Conservation (phyloP, 2,113 vertebrate species). For the Grallaria varia region DNA sequence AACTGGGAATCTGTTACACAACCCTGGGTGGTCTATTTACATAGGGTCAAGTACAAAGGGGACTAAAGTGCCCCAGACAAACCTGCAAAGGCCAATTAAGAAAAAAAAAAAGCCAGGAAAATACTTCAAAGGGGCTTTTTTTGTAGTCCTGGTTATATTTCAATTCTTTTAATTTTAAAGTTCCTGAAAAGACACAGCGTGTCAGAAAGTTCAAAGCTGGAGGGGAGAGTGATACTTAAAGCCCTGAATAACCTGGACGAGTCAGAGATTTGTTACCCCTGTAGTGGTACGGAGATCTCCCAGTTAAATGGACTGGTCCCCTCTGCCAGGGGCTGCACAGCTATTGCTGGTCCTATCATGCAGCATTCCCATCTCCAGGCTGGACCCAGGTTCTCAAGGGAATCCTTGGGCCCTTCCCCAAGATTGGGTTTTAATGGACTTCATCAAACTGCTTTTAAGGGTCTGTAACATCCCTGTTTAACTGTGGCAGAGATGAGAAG, state of each 20-base stretch:
- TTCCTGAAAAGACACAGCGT: conserved; percentile 6
- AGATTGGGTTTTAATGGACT: background rate
- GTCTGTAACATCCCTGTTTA: background rate
- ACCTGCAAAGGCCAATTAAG: conserved; percentile 6
- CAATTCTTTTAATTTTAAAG: background rate
- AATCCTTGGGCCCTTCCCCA: background rate
- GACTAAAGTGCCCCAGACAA: background rate
- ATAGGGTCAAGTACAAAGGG: conserved; percentile 51
- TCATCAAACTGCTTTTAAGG: background rate
- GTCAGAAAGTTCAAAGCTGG: conserved; percentile 17
- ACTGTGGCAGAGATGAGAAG: background rate
- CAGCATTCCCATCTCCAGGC: background rate
- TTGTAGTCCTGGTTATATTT: background rate
- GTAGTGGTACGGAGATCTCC: background rate
- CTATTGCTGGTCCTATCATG: background rate
- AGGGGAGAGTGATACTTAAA: background rate
- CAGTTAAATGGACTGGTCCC: background rate
- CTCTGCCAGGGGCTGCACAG: background rate
- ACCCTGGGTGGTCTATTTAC: conserved; percentile 58
- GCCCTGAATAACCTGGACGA: background rate
- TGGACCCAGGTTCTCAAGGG: background rate
- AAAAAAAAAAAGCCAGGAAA: background rate
- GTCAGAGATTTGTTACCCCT: background rate
- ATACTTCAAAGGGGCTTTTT: conserved; percentile 18
- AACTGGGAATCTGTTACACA: conserved; percentile 20